Percentiles rank a stretch among this genome's conserved stretches.
These are phyloP conservation scores for Myiotriccus ornatus DNA, from an alignment of 2,797 vertebrate species.

Conservation along the genomic window DNA sequence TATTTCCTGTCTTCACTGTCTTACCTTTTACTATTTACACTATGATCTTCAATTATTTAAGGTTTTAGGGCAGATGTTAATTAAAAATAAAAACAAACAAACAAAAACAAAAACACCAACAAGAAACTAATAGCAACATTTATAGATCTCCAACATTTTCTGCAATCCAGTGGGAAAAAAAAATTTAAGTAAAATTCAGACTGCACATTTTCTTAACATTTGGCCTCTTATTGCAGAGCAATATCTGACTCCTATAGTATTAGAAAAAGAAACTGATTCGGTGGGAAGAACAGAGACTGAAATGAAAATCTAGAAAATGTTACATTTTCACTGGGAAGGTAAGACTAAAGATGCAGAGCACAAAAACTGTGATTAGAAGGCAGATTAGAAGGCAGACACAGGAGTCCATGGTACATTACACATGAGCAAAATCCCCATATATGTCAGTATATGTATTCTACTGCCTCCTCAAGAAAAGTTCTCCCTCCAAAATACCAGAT, in stretches of 20 bases:
- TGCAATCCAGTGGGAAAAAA: background rate
- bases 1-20: background rate
- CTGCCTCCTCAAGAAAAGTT: background rate
- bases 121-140: background rate
- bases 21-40: background rate
- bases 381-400: background rate
- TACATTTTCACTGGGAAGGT: background rate
- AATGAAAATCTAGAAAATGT: background rate
- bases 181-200: background rate
- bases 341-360: background rate
- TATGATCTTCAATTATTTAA: background rate
- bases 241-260: slow-evolving; percentile 5
- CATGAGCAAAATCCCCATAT: background rate
- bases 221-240: background rate
- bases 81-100: background rate
- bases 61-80: background rate
- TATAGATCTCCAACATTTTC: background rate
- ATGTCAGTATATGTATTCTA: background rate
- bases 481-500: background rate
- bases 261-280: slow-evolving; percentile 22
- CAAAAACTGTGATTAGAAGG: background rate
- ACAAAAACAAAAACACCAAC: background rate
- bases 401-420: background rate
- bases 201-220: slow-evolving; percentile 31
- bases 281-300: background rate